A percentile compares a stretch with the other conserved stretches of the same genome.
phyloP scores from a whole-genome alignment of 2,113 vertebrate genomes.

The Scortum barcoo region DNA sequence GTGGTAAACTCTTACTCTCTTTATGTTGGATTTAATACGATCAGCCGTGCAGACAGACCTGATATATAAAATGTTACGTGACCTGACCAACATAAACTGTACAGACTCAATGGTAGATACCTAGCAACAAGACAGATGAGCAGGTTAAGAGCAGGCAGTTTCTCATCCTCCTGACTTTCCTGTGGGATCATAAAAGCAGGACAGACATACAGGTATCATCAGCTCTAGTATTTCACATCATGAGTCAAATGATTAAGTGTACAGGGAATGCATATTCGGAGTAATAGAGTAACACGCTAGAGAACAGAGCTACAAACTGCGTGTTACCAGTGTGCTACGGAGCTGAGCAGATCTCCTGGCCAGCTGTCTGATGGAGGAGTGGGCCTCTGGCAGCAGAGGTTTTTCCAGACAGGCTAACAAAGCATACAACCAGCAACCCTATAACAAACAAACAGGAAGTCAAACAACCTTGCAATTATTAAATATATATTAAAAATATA shows the following conservation, averaged over 20 bases:
- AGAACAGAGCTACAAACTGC: neutral
- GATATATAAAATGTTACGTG: neutral
- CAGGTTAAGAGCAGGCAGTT: conserved; percentile 93
- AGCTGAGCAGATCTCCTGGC: conserved; percentile 93
- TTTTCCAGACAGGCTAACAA: conserved; percentile 96
- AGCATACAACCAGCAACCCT: conserved; percentile 96
- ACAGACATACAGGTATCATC: neutral
- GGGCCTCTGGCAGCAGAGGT: conserved; percentile 95
- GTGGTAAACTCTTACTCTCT: neutral
- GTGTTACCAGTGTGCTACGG: conserved; percentile 88
- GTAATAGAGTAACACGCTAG: neutral
- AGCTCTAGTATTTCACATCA: neutral
- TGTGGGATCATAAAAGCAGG: conserved; percentile 67
- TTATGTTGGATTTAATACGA: neutral
- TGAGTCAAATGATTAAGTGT: neutral
- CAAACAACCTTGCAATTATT: conserved; percentile 12
- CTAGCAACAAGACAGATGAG: conserved; percentile 98
- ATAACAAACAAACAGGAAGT: neutral
- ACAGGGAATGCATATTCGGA: neutral
- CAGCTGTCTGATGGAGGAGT: conserved; percentile 96
- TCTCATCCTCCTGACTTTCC: conserved; percentile 91
- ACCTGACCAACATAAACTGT: neutral
- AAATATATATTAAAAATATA: neutral
- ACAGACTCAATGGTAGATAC: conserved; percentile 75
- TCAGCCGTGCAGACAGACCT: neutral